Base-by-base conservation (phyloP, 2,888 invertebrate genomes). In the Cactoblastis cactorum region DNA sequence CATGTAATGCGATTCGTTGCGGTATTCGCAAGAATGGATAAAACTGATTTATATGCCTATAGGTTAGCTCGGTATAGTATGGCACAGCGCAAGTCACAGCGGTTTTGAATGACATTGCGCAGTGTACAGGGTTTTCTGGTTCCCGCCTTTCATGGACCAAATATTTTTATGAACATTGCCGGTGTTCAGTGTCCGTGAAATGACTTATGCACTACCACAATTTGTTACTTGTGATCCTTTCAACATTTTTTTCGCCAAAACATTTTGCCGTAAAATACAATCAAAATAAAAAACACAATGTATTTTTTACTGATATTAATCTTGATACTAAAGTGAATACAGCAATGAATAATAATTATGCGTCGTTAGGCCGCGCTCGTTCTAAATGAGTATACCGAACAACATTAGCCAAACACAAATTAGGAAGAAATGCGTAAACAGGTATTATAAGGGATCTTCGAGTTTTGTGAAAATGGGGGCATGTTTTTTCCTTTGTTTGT, bases 351-450 rank as follows among this genome's bases (percentile, higher is more conserved):
- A 81, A 82, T 78, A 83, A 84, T 85, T 84, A 83, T 71, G 71
- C 70, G 63, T 62, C 56, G 62, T 65, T 71, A 69, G 66, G 69
- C 69, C 63, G 68, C 65, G 69, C 67, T 64, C 70, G 65, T 67
- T 72, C 72, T 84, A 85, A n/a, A 87, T 78, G 83, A 77, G 79
- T 76, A 75, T 28, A 9, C 67, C 73, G 73, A 72, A 75, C 67
- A 83, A 83, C 85, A 83, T 86, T 85, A 84, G 74, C 78, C 77
- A 73, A 79, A 83, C 78, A 80, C 79, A 83, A 86, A 86, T 85
- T 83, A 79, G 77, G 71, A 76, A 75, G 77, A 80, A 81, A 80
- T 74, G 77, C 77, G 81, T 81, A 84, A 86, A 82, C 79, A 83
- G 77, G 82, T 80, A 83, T 79, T 76, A 80, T 66, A 79, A 77